Evolutionary conservation across 2,113 vertebrate species (phyloP).

Genomic region (Oenanthe melanoleuca): DNA sequence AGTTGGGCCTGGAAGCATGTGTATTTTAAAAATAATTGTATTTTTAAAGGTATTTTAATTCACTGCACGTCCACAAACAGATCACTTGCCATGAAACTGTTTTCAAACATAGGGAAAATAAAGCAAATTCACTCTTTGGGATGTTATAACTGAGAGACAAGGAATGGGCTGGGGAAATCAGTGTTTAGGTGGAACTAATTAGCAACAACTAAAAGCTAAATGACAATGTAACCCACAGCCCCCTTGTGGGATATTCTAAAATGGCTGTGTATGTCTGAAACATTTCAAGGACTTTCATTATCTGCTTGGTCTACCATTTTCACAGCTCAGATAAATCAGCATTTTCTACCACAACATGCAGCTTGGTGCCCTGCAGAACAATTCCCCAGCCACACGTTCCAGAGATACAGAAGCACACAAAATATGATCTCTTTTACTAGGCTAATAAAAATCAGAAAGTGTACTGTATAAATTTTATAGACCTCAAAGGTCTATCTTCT

Average conservation of each 20-base stretch:
- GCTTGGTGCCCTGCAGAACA: background rate
- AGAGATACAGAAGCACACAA: constrained; percentile 47
- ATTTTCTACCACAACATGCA: background rate
- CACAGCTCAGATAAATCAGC: constrained; percentile 22
- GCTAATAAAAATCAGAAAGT: constrained; percentile 62
- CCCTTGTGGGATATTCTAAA: constrained; percentile 62
- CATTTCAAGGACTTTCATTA: constrained; percentile 44
- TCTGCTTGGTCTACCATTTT: background rate
- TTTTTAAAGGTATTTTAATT: background rate
- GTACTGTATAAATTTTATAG: constrained; percentile 60
- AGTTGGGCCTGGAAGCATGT: background rate
- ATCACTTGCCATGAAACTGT: background rate
- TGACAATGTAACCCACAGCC: constrained; percentile 22
- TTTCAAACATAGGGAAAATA: background rate
- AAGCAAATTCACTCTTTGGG: background rate
- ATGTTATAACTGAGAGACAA: background rate
- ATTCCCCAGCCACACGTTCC: background rate
- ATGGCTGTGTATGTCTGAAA: constrained; percentile 4
- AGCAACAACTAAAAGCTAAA: constrained; percentile 32
- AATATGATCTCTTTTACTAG: constrained; percentile 65
- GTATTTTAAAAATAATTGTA: background rate
- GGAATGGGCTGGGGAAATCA: constrained; percentile 27
- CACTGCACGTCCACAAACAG: background rate
- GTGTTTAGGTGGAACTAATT: constrained; percentile 51
- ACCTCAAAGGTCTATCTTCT: constrained; percentile 47